These are phyloP conservation scores for Epicauta chinensis DNA, from an alignment of 1,140 invertebrate species.

Conservation along the genomic window DNA sequence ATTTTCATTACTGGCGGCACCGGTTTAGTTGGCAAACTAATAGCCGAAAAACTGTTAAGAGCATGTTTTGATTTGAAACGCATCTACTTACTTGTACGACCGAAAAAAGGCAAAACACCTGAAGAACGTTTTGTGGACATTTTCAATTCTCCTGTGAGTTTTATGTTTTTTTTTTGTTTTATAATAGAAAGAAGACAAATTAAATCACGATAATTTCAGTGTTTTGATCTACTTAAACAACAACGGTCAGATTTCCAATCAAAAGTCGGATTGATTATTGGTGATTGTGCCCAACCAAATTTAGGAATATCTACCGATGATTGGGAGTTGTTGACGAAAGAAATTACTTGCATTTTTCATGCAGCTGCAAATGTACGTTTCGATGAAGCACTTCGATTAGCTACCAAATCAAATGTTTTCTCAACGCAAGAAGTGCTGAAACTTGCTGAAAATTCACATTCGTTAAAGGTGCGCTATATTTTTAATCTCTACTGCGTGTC, in stretches of 20 bases:
- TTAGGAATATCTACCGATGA: slow-evolving; percentile 55
- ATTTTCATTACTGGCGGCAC: too few species aligned
- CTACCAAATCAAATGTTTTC: slow-evolving; percentile 58
- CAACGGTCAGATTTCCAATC: background rate
- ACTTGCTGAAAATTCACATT: slow-evolving; percentile 55
- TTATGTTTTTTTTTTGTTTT: too few species aligned
- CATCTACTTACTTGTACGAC: too few species aligned
- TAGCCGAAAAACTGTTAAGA: too few species aligned
- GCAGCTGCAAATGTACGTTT: slow-evolving; percentile 61
- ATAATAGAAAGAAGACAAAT: too few species aligned
- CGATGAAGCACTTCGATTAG: slow-evolving; percentile 58
- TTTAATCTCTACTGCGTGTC: slow-evolving; percentile 7
- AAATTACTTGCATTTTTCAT: slow-evolving; percentile 49
- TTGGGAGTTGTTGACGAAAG: slow-evolving; percentile 49
- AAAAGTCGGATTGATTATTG: slow-evolving; percentile 24
- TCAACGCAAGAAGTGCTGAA: slow-evolving; percentile 55
- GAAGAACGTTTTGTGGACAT: too few species aligned
- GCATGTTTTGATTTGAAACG: too few species aligned
- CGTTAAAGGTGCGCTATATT: slow-evolving; percentile 45
- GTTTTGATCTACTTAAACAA: background rate
- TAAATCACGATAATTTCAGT: too few species aligned
- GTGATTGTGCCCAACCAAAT: slow-evolving; percentile 53
- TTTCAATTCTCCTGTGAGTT: too few species aligned
- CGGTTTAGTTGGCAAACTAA: too few species aligned
- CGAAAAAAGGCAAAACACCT: too few species aligned